These are phyloP conservation scores for Arbacia lixula DNA, from an alignment of 53 echinoderm and acorn worm genomes.

Conservation along the genomic window DNA sequence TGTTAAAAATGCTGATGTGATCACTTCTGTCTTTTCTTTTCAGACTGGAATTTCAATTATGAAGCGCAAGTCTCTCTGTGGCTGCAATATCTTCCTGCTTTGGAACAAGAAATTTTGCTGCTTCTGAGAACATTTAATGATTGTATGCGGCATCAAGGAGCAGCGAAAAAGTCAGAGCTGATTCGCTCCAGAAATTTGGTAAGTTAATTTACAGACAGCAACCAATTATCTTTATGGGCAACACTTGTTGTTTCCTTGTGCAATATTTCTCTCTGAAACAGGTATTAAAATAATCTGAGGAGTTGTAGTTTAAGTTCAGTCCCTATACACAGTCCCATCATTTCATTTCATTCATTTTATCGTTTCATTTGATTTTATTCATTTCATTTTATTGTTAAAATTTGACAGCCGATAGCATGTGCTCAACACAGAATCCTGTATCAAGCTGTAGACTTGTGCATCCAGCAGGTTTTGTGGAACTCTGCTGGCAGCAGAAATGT, in stretches of 20 bases:
- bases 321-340: too few species aligned
- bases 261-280: too few species aligned
- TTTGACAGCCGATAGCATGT: slow-evolving; percentile 66
- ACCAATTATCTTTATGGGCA: too few species aligned
- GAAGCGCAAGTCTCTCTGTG: slow-evolving; percentile 61
- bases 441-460: slow-evolving; percentile 40
- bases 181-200: slow-evolving; percentile 69
- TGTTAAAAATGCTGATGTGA: neutral
- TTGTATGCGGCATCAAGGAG: neutral
- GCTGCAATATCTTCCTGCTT: slow-evolving; percentile 69
- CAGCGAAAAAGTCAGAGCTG: neutral
- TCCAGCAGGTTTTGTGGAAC: slow-evolving; percentile 62
- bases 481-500: slow-evolving; percentile 33
- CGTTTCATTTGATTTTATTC: neutral
- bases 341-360: too few species aligned
- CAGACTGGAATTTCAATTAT: slow-evolving; percentile 21
- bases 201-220: too few species aligned
- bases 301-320: too few species aligned
- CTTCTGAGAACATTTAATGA: slow-evolving; percentile 39
- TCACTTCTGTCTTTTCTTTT: neutral
- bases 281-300: too few species aligned
- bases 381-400: neutral
- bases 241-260: too few species aligned
- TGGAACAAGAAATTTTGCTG: slow-evolving; percentile 66
- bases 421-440: slow-evolving; percentile 61